Conservation (phyloP, 2,113 vertebrate species). For the Epinephelus moara region DNA sequence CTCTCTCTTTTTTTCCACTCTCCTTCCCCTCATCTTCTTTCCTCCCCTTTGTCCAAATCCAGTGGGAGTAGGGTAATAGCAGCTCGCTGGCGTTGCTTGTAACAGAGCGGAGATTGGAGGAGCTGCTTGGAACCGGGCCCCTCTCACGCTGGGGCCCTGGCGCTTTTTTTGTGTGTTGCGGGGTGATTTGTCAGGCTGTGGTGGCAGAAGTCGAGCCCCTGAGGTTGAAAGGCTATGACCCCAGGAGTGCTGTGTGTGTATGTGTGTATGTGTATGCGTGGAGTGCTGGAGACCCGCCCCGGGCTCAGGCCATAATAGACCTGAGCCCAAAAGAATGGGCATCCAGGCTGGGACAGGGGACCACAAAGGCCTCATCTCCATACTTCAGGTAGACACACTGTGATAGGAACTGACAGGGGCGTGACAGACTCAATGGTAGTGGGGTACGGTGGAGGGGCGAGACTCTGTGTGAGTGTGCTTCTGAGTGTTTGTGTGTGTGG, state of each 20-base stretch:
- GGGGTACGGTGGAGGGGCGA: slow-evolving; percentile 78
- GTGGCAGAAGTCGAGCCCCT: slow-evolving; percentile 99
- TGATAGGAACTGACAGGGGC: slow-evolving; percentile 98
- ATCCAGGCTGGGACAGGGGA: slow-evolving; percentile 85
- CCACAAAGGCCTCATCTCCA: slow-evolving; percentile 92
- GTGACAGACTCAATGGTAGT: slow-evolving; percentile 93
- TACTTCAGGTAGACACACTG: slow-evolving; percentile 98
- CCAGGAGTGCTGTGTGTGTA: slow-evolving; percentile 87
- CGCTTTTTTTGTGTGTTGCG: slow-evolving; percentile 91
- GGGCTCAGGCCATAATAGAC: slow-evolving; percentile 91
- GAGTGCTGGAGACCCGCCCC: slow-evolving; percentile 81
- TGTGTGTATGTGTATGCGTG: slow-evolving; percentile 51
- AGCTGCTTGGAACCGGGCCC: slow-evolving; percentile 71
- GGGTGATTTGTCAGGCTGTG: slow-evolving; percentile 95
- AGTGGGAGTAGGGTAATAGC: slow-evolving; percentile 83
- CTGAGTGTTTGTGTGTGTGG: slow-evolving; percentile 29
- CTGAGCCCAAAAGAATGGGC: slow-evolving; percentile 87
- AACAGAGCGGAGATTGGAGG: slow-evolving; percentile 77
- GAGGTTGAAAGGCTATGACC: slow-evolving; percentile 99
- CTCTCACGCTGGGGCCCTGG: slow-evolving; percentile 91
- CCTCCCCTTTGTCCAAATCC: slow-evolving; percentile 88
- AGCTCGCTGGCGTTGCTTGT: slow-evolving; percentile 83
- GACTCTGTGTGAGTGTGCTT: slow-evolving; percentile 55
- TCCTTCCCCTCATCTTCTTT: slow-evolving; percentile 66
- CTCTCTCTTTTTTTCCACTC: slow-evolving; percentile 46